phyloP scores from a whole-genome alignment of 1,140 invertebrate genomes.

The Orius insidiosus region DNA sequence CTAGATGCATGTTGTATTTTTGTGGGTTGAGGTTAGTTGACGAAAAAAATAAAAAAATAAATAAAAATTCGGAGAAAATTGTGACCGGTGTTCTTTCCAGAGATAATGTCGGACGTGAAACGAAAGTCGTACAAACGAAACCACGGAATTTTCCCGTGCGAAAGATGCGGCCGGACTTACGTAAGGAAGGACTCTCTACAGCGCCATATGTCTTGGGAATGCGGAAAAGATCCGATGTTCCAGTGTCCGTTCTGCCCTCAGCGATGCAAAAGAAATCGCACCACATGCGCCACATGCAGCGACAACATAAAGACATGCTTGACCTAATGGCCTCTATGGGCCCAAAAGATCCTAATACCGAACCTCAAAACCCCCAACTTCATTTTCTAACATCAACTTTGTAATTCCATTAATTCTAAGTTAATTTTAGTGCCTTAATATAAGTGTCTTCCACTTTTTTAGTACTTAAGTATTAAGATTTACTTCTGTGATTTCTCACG shows the following conservation, averaged over 20 bases:
- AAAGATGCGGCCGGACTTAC: conserved; percentile 45
- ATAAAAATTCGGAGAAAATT: too few relatives aligned
- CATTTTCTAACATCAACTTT: too few relatives aligned
- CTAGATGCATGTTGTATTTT: too few relatives aligned
- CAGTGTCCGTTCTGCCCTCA: conserved; percentile 34
- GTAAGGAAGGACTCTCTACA: conserved; percentile 35
- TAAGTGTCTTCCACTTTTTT: too few relatives aligned
- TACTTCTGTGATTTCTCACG: too few relatives aligned
- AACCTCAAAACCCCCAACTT: too few relatives aligned
- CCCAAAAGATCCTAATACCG: too few relatives aligned
- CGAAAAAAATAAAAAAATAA: too few relatives aligned
- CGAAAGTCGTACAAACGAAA: conserved; percentile 5
- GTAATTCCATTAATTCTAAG: too few relatives aligned
- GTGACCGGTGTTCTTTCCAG: not conserved
- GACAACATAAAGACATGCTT: conserved; percentile 33
- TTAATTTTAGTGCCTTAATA: too few relatives aligned
- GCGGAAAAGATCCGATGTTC: conserved; percentile 38
- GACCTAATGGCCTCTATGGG: conserved; percentile 8
- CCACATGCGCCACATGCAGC: conserved; percentile 36
- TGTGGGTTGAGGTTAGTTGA: too few relatives aligned
- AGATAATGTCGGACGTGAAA: not conserved
- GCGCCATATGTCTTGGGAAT: conserved; percentile 32
- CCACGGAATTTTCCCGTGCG: conserved; percentile 26
- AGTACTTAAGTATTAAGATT: too few relatives aligned
- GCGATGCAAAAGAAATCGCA: conserved; percentile 37